These are phyloP conservation scores for Notamacropus eugenii DNA, from an alignment of 2,797 vertebrate species.

Conservation along the genomic window DNA sequence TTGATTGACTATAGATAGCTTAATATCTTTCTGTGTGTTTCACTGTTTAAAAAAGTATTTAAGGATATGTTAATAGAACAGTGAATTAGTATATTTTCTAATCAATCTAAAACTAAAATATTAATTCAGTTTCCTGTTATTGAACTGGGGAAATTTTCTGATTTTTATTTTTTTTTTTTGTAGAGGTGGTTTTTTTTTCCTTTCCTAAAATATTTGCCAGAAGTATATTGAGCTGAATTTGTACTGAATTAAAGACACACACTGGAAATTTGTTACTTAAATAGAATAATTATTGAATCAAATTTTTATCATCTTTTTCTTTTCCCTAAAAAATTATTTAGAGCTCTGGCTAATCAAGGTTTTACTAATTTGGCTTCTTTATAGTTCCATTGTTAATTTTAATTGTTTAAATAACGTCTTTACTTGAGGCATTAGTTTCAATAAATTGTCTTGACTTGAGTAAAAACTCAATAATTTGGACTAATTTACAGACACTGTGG, in stretches of 20 bases:
- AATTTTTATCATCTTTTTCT: not conserved
- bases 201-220: not conserved
- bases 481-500: not conserved
- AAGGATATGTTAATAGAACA: not conserved
- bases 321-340: not conserved
- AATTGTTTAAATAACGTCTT: not conserved
- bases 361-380: not conserved
- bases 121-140: not conserved
- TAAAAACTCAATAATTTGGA: not conserved
- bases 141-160: not conserved
- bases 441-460: not conserved
- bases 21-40: not conserved
- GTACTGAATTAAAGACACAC: not conserved
- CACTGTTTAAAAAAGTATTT: not conserved
- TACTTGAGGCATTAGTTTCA: not conserved
- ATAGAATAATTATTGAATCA: not conserved
- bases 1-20: not conserved
- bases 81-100: not conserved
- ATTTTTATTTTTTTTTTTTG: not conserved
- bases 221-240: not conserved
- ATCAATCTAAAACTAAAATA: not conserved
- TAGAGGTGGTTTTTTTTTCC: not conserved
- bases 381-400: not conserved
- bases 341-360: not conserved
- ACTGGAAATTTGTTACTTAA: not conserved